Evolutionary conservation across 1,140 invertebrate species (phyloP), one percentile per base, ranked within the genome.

Genomic region (Eulimnadia texana): DNA sequence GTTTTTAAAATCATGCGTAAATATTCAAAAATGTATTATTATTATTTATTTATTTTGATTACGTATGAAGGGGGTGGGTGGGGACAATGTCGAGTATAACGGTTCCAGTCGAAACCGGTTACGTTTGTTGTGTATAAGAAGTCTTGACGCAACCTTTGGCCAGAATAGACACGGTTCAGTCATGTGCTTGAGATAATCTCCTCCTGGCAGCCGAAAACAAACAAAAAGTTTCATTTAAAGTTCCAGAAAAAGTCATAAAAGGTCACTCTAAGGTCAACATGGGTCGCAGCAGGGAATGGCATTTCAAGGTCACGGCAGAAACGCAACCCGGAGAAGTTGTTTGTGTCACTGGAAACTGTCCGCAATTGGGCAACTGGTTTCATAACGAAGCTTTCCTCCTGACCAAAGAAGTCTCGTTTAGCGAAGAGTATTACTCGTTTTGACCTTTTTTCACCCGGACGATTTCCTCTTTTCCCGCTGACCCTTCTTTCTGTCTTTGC

Each of bases 291-390:
- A 56, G 65, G 19, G 61, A 64, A 50, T 70, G 69, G 68, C 63
- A 54, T n/a, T 78, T 78, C 64, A 67, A 66, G 25, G 75, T 78
- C 0, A 64, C 65, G 50, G 74, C 72, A n/a, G 68, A 71, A 19
- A 72, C 71, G 3, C 60, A 65, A 25, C 68, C 66, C 11, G 73
- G 72, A n/a, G 73, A 75, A 65, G 60, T 60, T 25, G 68, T 76
- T 11, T 78, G 77, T 68, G 70, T 80, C n/a, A 72, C 76, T 19
- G 79, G 79, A 19, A 73, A 76, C 65, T 73, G 72, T 66, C 63
- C 67, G 1, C 64, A 70, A 49, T 67, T 80, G 1, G 79, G 79
- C 24, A 70, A 72, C 60, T 80, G 79, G 79, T 70, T 75, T 47
- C 71, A 68, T 29, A 66, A 71, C 28, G 28, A 68, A 28, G 71